These are phyloP conservation scores for Leptinotarsa undecemlineata DNA, from an alignment of 1,140 invertebrate species.

Conservation along the genomic window DNA sequence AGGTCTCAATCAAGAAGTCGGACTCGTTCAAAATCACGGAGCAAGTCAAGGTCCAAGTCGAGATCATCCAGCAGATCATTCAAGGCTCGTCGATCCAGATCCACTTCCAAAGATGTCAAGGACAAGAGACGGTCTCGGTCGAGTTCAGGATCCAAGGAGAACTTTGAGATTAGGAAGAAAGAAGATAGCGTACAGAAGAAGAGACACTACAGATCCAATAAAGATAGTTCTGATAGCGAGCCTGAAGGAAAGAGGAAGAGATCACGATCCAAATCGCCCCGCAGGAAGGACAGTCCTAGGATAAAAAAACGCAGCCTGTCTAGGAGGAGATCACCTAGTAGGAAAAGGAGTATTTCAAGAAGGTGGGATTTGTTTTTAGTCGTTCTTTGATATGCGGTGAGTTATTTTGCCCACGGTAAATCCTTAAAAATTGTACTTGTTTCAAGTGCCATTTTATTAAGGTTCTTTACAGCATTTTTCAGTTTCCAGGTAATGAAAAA, in stretches of 20 bases:
- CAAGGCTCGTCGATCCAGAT: conserved; percentile 41
- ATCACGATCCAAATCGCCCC: conserved; percentile 55
- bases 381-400: conserved; percentile 12
- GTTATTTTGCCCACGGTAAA: neutral
- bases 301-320: conserved; percentile 45
- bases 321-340: conserved; percentile 44
- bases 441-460: too few relatives aligned
- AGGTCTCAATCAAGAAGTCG: conserved; percentile 48
- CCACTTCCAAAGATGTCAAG: conserved; percentile 40
- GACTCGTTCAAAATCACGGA: conserved; percentile 45
- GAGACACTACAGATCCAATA: conserved; percentile 84
- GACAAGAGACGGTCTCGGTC: conserved; percentile 51
- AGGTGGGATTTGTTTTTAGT: conserved; percentile 42
- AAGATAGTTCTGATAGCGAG: conserved; percentile 72
- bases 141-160: conserved; percentile 57
- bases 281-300: conserved; percentile 45
- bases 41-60: conserved; percentile 53
- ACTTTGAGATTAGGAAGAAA: conserved; percentile 75
- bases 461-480: too few relatives aligned
- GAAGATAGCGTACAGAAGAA: conserved; percentile 80
- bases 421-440: too few relatives aligned
- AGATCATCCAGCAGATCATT: conserved; percentile 49
- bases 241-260: conserved; percentile 48
- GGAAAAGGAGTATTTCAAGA: conserved; percentile 51
- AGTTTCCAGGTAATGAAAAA: too few relatives aligned